These are phyloP conservation scores for Phorcus lineatus DNA, from an alignment of 2,888 invertebrate species.

Conservation along the genomic window DNA sequence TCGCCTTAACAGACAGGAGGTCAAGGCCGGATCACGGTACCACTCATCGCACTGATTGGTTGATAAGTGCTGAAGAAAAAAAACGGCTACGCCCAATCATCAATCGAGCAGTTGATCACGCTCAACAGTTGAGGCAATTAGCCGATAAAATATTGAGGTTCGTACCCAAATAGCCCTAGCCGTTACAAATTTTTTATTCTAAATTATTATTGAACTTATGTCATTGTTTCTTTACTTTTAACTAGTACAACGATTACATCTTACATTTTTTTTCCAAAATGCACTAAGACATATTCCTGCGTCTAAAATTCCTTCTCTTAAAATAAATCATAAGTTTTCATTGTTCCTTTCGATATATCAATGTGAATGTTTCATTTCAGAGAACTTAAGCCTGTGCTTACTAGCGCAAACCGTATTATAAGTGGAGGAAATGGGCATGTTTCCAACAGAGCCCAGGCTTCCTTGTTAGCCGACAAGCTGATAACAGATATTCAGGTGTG, in stretches of 20 bases:
- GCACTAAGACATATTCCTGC: too few relatives aligned
- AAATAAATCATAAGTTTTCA: too few relatives aligned
- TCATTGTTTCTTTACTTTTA: too few relatives aligned
- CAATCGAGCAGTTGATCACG: constrained; percentile 8
- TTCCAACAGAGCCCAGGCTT: background rate
- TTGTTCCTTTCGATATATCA: too few relatives aligned
- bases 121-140: background rate
- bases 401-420: background rate
- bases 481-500: background rate
- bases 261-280: too few relatives aligned
- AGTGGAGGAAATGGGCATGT: background rate
- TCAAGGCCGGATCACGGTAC: background rate
- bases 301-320: too few relatives aligned
- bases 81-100: constrained; percentile 25
- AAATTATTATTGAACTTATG: too few relatives aligned
- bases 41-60: background rate
- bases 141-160: constrained; percentile 22
- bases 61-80: constrained; percentile 6
- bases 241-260: too few relatives aligned
- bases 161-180: too few relatives aligned
- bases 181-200: too few relatives aligned
- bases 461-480: background rate
- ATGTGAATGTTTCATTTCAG: background rate
- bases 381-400: background rate
- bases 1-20: background rate